phyloP scores from a whole-genome alignment of 2,797 vertebrate genomes.

The Graptemys geographica region DNA sequence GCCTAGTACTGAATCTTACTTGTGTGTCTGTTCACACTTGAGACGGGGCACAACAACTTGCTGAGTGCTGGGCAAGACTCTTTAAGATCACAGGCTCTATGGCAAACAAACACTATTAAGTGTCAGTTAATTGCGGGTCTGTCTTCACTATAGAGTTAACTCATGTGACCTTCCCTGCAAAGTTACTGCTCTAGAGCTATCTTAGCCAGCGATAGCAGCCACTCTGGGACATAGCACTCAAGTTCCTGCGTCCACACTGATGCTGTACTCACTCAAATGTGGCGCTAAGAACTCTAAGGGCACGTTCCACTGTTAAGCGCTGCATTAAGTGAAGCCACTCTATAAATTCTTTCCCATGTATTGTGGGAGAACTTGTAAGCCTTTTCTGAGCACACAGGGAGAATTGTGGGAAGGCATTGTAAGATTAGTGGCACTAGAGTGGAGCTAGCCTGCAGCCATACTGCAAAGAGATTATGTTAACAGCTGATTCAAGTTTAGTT shows the following conservation, averaged over 20 bases:
- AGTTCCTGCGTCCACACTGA: neutral
- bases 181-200: neutral
- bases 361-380: neutral
- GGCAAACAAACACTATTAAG: neutral
- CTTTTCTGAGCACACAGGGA: neutral
- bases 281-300: neutral
- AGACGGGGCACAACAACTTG: neutral
- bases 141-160: neutral
- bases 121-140: neutral
- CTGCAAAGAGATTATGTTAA: neutral
- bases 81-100: neutral
- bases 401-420: neutral
- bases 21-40: neutral
- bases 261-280: neutral
- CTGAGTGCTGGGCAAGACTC: neutral
- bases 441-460: neutral
- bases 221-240: neutral
- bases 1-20: neutral
- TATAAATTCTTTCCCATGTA: neutral
- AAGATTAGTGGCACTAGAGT: neutral
- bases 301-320: accelerated
- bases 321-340: neutral
- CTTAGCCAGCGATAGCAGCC: neutral
- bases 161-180: neutral
- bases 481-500: neutral